Conservation (phyloP, 2,888 invertebrate genomes). For the Andrena minutula region DNA sequence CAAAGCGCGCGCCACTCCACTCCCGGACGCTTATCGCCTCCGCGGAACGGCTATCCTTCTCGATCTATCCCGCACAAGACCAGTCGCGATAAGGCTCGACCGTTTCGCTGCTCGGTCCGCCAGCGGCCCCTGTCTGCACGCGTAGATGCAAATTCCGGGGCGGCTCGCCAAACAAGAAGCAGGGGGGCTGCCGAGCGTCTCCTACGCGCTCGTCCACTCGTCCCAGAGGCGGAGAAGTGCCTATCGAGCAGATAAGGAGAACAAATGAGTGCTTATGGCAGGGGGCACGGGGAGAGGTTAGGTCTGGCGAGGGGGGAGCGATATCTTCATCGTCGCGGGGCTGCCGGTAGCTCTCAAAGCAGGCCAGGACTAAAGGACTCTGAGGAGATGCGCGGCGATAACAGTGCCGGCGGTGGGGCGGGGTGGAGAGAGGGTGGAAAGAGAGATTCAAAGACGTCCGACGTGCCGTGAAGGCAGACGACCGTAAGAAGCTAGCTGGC, state of each 20-base stretch:
- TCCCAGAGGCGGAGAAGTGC: slow-evolving; percentile 67
- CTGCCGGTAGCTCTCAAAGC: slow-evolving; percentile 63
- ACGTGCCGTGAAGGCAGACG: slow-evolving; percentile 56
- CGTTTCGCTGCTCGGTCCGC: not conserved
- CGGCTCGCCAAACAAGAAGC: slow-evolving; percentile 31
- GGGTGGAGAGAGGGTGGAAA: slow-evolving; percentile 30
- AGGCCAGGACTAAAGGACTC: slow-evolving; percentile 63
- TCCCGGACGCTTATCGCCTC: slow-evolving; percentile 27
- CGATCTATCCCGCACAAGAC: slow-evolving; percentile 33
- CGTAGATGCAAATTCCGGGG: slow-evolving; percentile 42
- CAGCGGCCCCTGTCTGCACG: not conserved
- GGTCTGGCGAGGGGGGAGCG: slow-evolving; percentile 28
- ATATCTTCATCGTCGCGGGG: slow-evolving; percentile 66
- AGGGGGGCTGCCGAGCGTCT: slow-evolving; percentile 19
- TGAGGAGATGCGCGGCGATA: slow-evolving; percentile 70
- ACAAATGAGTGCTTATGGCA: slow-evolving; percentile 71
- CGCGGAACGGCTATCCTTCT: slow-evolving; percentile 28
- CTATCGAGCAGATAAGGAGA: slow-evolving; percentile 71
- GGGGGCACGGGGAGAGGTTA: not conserved
- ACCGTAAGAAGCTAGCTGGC: slow-evolving; percentile 57
- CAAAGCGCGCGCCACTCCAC: slow-evolving; percentile 32
- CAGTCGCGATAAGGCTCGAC: slow-evolving; percentile 25
- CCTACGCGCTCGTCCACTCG: slow-evolving; percentile 35
- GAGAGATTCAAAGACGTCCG: slow-evolving; percentile 68
- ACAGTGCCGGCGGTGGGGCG: slow-evolving; percentile 48